Base-by-base conservation (phyloP, 2,797 vertebrate species). In the Etheostoma perlongum region DNA sequence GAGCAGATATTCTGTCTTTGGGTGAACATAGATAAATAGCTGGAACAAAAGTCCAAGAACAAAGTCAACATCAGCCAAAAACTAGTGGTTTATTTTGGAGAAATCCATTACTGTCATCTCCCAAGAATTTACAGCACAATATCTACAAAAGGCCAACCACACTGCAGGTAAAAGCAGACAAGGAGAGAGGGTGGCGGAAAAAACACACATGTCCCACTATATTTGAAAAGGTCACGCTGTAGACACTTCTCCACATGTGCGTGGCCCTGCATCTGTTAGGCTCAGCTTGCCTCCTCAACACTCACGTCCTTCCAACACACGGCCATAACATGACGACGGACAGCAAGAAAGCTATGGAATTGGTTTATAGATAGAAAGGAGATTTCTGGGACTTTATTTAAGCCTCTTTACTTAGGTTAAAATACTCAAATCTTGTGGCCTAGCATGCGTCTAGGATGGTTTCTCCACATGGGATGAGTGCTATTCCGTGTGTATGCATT, bases 141-240 rank as follows among this genome's bases (percentile, higher is more conserved):
- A 52, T 1, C 67, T 70, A 78, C 67, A 59, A 74, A 87, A 85
- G 67, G 30, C 46, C 74, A 78, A 48, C 44, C 60, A 8, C 12
- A 1, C 74, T 58, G 67, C 69, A 79, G 79, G 84, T 86, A 62
- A 40, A 49, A 52, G 68, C 51, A 11, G 14, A 21, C 54, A 2
- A 42, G 12, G 67, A 21, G 73, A 48, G 54, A 59, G 58, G 7
- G 2, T 23, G 80, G 81, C 83, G 3, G 52, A 72, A 86, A 86
- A 86, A 82, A 72, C 77, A 76, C 69, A 81, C 67, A 69, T 36
- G 69, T 83, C 76, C 77, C 30, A 70, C 66, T 30, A 60, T 52
- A 51, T 88, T 75, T 82, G 70, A 52, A 88, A 91, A 90, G 88
- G 87, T 89, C 87, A 74, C 8, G 5, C 27, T 64, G 71, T 82